Evolutionary conservation across 2,113 vertebrate species (phyloP), one percentile per base, ranked within the genome.

Genomic region (Zapornia atra): DNA sequence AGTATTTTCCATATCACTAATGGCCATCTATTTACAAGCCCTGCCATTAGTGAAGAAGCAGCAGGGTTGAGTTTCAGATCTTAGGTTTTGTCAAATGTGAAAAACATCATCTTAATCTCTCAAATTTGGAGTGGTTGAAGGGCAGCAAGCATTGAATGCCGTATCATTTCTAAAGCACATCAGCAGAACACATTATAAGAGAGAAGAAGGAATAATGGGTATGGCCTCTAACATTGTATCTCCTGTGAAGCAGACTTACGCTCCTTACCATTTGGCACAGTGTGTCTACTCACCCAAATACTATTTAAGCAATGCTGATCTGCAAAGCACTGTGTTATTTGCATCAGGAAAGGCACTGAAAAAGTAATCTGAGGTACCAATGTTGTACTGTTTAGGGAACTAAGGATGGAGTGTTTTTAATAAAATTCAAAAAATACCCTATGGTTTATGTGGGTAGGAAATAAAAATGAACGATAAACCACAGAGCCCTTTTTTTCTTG

Each of bases 381-480:
- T 33, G 54, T 44, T 64, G n/a, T 16, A 18, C 46, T 86, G 28
- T 9, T 54, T 71, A 21, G n/a, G 24, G 34, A 63, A 31, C 18
- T 54, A 59, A 64, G 1, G 3, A 77, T 33, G 13, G 53, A 72
- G 28, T 85, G 83, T 19, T 95, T 96, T 84, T 60, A 88, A 87
- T 76, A 81, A 1, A 69, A 64, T 68, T 86, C 0, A 33, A 86
- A 80, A 79, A 85, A 72, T 34, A 65, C 40, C 25, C 94, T 51
- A 87, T 87, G 83, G 77, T 72, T 94, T 88, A 79, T 92, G 91
- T 76, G 95, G 83, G 69, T 87, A 89, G 94, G 95, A 92, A 94
- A 77, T 61, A 95, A 96, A 95, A 96, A 93, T 48, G 0, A 87
- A 69, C 63, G 56, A 40, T 65, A 89, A 95, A 91, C 95, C 91